Evolutionary conservation across 1,140 invertebrate species (phyloP).

Genomic region (Neodiprion fabricii): DNA sequence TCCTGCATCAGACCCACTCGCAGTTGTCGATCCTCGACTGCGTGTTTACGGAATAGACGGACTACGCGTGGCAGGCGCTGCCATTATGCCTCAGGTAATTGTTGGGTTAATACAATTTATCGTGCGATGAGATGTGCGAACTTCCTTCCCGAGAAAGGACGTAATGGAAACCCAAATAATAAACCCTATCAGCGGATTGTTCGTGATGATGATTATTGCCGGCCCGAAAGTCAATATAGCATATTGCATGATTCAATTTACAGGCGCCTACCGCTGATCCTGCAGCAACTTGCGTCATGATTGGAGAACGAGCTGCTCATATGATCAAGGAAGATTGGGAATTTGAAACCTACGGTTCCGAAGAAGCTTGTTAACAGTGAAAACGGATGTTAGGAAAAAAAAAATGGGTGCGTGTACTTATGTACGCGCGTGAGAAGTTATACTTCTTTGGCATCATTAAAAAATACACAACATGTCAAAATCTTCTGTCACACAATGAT

Average conservation of each 20-base stretch:
- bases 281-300: slow-evolving; percentile 62
- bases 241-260: background rate
- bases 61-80: slow-evolving; percentile 60
- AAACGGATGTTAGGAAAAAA: no score
- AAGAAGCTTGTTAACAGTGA: no score
- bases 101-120: background rate
- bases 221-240: no score
- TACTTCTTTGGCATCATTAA: no score
- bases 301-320: slow-evolving; percentile 65
- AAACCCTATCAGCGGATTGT: background rate
- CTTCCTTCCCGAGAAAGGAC: background rate
- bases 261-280: slow-evolving; percentile 59
- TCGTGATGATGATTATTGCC: no score
- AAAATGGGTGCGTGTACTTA: no score
- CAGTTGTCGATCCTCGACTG: slow-evolving; percentile 60
- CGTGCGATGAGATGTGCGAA: background rate
- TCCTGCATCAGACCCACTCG: slow-evolving; percentile 42
- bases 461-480: no score
- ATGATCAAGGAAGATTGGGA: slow-evolving; percentile 57
- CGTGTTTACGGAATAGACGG: slow-evolving; percentile 56
- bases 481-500: no score
- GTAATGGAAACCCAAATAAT: background rate
- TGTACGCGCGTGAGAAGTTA: no score
- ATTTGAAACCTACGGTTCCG: no score
- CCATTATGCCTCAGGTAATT: slow-evolving; percentile 50